A percentile compares a stretch with the other conserved stretches of the same genome.
phyloP scores from a whole-genome alignment of 2,113 vertebrate genomes.

The Plecturocebus donacophilus region DNA sequence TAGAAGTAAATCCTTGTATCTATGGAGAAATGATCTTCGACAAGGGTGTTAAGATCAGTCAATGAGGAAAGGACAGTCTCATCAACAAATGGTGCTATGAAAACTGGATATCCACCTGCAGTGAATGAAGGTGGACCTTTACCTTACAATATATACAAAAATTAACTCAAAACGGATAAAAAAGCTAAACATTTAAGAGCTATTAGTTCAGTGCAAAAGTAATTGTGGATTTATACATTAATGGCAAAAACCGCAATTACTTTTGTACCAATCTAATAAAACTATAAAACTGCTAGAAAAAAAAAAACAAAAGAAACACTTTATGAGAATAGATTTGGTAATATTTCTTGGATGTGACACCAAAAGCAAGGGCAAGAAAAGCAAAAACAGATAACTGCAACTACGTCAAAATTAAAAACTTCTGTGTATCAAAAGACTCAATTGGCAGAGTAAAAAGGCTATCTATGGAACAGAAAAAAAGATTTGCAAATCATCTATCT shows the following conservation, averaged over 20 bases:
- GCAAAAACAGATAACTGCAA: slow-evolving; percentile 20
- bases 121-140: neutral
- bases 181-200: neutral
- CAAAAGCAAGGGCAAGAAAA: slow-evolving; percentile 21
- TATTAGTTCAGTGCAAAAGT: neutral
- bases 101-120: neutral
- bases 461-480: neutral
- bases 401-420: neutral
- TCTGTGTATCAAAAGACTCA: neutral
- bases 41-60: neutral
- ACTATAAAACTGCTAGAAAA: neutral
- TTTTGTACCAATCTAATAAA: neutral
- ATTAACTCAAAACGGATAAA: slow-evolving; percentile 19
- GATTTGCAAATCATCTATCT: neutral
- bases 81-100: neutral
- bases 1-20: neutral
- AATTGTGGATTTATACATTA: no score
- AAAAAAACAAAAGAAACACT: neutral
- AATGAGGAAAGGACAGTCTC: neutral
- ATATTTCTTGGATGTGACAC: neutral
- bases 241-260: no score
- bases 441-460: neutral
- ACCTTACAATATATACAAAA: neutral
- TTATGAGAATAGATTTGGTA: neutral
- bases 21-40: slow-evolving; percentile 2